Conservation (phyloP, 2,797 vertebrate genomes). For the Triplophysa yarkandensis region DNA sequence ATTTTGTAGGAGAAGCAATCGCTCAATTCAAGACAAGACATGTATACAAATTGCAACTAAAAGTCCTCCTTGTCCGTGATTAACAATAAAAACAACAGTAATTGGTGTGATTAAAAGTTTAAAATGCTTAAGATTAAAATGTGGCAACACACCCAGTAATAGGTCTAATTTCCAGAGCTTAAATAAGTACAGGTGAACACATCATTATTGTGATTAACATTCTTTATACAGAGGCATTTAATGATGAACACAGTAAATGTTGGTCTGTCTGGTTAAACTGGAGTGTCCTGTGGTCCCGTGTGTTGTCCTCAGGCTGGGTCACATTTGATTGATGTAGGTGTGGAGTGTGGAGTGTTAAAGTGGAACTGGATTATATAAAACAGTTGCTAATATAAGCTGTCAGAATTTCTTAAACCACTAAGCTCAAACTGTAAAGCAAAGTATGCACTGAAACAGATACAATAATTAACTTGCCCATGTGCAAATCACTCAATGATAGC, state of each 20-base stretch:
- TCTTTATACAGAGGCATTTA: slow-evolving; percentile 6
- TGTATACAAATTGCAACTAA: background rate
- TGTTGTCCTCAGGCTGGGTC: slow-evolving; percentile 3
- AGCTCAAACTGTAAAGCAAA: slow-evolving; percentile 6
- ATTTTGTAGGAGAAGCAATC: background rate
- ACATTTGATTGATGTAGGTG: slow-evolving; percentile 43
- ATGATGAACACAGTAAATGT: slow-evolving; percentile 9
- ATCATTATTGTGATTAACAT: slow-evolving; percentile 29
- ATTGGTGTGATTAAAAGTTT: slow-evolving; percentile 37
- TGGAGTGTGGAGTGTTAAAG: slow-evolving; percentile 45
- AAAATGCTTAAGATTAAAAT: slow-evolving; percentile 13
- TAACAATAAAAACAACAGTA: slow-evolving; percentile 10
- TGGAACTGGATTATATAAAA: slow-evolving; percentile 36
- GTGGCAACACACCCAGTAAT: slow-evolving; percentile 36
- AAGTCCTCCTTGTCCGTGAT: slow-evolving; percentile 22
- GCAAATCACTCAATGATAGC: slow-evolving; percentile 3
- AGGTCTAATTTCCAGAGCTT: slow-evolving; percentile 25
- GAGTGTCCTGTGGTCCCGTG: slow-evolving; percentile 32
- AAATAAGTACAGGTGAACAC: slow-evolving; percentile 15
- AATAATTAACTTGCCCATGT: slow-evolving; percentile 24
- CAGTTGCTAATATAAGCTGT: slow-evolving; percentile 26
- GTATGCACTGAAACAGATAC: slow-evolving; percentile 22
- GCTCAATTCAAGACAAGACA: slow-evolving; percentile 8
- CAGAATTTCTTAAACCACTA: background rate
- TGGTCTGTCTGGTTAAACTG: slow-evolving; percentile 47